Evolutionary conservation across 23 tunicate species (phyloP), one percentile per base, ranked within the genome.

Genomic region (Aplidium turbinatum): DNA sequence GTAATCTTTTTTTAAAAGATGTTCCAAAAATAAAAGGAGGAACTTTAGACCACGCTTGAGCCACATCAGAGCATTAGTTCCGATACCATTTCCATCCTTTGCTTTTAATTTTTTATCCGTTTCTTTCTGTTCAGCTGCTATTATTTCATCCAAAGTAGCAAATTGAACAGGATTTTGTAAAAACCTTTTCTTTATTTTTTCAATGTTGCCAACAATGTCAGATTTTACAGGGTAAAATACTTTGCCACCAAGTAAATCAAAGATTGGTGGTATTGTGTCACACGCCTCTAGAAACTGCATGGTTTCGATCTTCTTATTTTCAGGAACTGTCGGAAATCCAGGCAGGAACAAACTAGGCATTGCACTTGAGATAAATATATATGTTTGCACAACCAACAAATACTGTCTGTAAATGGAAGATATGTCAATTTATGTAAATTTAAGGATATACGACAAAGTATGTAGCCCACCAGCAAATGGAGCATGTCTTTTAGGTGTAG

Each of bases 41-140:
- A 94, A 86, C 62, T 81, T 42, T 7, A 94, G 73, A 0, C 99
- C 99, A 18, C 99, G 79, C 58, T 85, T 87, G 23, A 94, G 82
- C 99, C 99, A 94, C 93, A 94, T 82, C 48, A 94, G 55, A 24
- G 99, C 99, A 94, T 94, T 87, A 16, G 99, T 94, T 20, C 95
- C 99, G n/a, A 82, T 64, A 31, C 99, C 99, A 42, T 60, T 78
- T 29, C 89, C 89, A 77, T 85, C 91, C 50, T 84, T 79, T 1
- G 72, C 76, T 66, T 91, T 84, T 42, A 84, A 57, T 9, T 61
- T 47, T 34, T 87, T 87, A 55, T 94, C 95, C 2, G 76, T 77
- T 63, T 94, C 95, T 18, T 71, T 25, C 33, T 46, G 34, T 67
- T 87, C 99, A 33, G 31, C 28, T 29, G 63, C 78, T 13, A 93